Evolutionary conservation across 2,797 vertebrate genomes (phyloP).

Genomic region (Anabacerthia variegaticeps): DNA sequence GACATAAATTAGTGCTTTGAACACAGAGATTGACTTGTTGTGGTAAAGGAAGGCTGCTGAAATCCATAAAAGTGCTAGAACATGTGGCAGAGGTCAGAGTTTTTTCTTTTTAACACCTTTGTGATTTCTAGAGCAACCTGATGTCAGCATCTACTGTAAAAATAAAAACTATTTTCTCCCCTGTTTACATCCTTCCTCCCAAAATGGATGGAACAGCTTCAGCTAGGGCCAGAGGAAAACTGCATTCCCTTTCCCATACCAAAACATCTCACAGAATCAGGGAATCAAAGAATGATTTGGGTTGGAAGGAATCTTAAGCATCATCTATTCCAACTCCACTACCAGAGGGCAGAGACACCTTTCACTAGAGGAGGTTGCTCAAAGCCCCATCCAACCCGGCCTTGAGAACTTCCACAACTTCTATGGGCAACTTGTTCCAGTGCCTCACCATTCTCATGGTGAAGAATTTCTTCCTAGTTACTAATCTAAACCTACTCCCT

Average conservation of each 20-base stretch:
- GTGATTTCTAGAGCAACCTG: neutral
- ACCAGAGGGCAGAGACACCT: neutral
- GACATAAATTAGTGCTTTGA: neutral
- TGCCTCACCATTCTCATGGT: neutral
- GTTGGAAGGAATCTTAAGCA: neutral
- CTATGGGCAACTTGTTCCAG: neutral
- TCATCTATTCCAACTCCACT: neutral
- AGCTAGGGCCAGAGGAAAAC: neutral
- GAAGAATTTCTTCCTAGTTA: neutral
- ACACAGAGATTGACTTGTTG: fast-evolving
- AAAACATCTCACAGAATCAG: neutral
- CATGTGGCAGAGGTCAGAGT: neutral
- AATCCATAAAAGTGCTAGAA: neutral
- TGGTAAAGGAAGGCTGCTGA: neutral
- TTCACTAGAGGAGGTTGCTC: neutral
- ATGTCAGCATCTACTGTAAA: neutral
- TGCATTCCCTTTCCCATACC: neutral
- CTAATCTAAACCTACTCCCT: neutral
- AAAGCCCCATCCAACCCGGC: neutral
- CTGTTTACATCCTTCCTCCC: neutral
- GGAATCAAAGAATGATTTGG: neutral
- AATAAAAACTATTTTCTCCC: neutral
- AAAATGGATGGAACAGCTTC: neutral
- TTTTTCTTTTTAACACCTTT: neutral
- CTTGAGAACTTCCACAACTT: neutral